Conservation (phyloP, 2,888 invertebrate genomes). For the Trachelus tabidus region DNA sequence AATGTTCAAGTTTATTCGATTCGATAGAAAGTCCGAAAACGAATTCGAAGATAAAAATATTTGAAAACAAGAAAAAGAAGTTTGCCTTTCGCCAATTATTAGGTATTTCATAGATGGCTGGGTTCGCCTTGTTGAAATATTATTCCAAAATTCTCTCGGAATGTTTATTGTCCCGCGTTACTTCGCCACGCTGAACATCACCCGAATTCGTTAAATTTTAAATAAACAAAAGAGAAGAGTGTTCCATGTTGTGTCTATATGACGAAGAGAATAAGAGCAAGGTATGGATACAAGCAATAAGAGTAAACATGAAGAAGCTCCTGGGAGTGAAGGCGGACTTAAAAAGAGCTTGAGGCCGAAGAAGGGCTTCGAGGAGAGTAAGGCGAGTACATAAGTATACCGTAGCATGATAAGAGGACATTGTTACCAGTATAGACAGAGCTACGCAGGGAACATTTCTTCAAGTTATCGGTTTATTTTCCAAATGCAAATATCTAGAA, state of each 20-base stretch:
- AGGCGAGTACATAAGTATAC: neutral
- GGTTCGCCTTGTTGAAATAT: neutral
- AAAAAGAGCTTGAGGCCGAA: neutral
- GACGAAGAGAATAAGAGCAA: neutral
- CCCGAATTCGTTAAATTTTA: neutral
- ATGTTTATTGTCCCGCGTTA: neutral
- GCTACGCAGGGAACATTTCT: slow-evolving; percentile 29
- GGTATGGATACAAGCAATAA: neutral
- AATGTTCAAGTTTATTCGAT: neutral
- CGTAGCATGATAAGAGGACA: neutral
- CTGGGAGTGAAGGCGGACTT: neutral
- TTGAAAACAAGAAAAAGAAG: neutral
- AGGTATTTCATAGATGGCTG: neutral
- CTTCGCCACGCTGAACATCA: neutral
- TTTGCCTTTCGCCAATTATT: neutral
- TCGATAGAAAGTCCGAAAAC: neutral
- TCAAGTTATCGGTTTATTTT: slow-evolving; percentile 60
- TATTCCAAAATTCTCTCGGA: neutral
- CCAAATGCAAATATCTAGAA: slow-evolving; percentile 62
- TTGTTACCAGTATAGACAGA: slow-evolving; percentile 7
- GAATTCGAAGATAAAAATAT: neutral
- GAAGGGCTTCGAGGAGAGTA: neutral
- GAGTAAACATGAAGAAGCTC: neutral
- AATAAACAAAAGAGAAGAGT: neutral
- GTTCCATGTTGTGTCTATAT: neutral